Base-by-base conservation (phyloP, 2,113 vertebrate species). In the Carassius gibelio region DNA sequence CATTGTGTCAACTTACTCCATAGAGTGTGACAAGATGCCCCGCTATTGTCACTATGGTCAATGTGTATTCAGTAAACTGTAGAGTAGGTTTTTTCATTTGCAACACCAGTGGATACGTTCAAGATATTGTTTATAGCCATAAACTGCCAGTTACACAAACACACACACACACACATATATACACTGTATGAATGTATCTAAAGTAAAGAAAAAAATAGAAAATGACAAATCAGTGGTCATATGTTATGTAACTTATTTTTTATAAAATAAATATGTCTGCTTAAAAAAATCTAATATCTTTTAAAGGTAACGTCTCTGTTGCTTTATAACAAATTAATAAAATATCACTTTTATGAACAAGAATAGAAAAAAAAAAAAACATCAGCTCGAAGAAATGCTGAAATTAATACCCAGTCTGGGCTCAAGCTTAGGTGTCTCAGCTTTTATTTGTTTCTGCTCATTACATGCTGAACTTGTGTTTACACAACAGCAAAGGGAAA, bases 391-490 rank as follows among this genome's bases (percentile, higher is more conserved):
- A 19, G 14, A 48, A 30, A 66, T 30, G n/a, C 23, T 48, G 78
- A 66, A 15, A 81, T 81, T 64, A 81, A 81, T 68, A 68, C 36
- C 42, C 15, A 19, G 23, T 52, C 62, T 81, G 21, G 19, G 36
- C 77, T 78, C 23, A 38, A 26, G 45, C 52, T 71, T 21, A 82
- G 81, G 81, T 82, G 50, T 23, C 66, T 82, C 21, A 2, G n/a
- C 66, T 82, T 55, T 57, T 38, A 72, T 72, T 30, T 8, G 9
- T 69, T 21, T 68, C 23, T 69, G 23, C 61, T 81, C 61, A 81
- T 81, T 83, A 42, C 13, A 8, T 38, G 14, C 64, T 34, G 15
- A 38, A 59, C 19, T 72, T 34, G 15, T 82, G 81, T 83, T 83
- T 83, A 72, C 81, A 74, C 30, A 17, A 26, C 50, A 71, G 68